Evolutionary conservation across 2,113 vertebrate species (phyloP), one percentile per base, ranked within the genome.

Genomic region (Cromileptes altivelis): DNA sequence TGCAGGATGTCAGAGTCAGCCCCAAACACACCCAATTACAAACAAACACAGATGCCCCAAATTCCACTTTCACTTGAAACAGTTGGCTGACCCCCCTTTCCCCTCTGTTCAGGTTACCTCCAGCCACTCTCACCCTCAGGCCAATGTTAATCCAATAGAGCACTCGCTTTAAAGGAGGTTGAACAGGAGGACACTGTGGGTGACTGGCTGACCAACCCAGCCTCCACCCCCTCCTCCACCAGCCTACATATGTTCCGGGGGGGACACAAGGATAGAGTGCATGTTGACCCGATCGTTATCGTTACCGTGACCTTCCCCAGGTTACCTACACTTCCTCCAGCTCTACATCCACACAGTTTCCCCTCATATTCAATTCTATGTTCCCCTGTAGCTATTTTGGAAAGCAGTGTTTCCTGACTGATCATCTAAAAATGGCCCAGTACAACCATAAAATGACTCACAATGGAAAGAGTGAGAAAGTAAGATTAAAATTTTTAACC

Each of bases 51-150:
- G 83, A 94, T 93, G 89, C 92, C 87, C 81, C 62, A 60, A 91
- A 95, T 95, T 95, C 94, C 93, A 90, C 86, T 90, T 92, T 93
- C 90, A 93, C 91, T 95, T 91, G 88, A 94, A 95, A 93, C 95
- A 95, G 93, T 94, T 73, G 81, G n/a, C 62, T 88, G 91, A 89
- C 92, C 90, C 79, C 76, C 45, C 65, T 75, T 80, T 86, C 82
- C 79, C 89, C 89, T 89, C 85, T 88, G 81, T 90, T 90, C 75
- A 85, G 87, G 86, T 90, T 90, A 88, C 86, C 80, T 88, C 83
- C 87, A 50, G 84, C 87, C 88, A 67, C 71, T 90, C 69, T 33
- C 30, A 70, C 91, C 93, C 90, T 88, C 81, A 67, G 93, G 94
- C 92, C 74, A 84, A 73, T 14, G 25, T 65, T 95, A 95, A 95